Evolutionary conservation across 2,113 vertebrate species (phyloP).

Genomic region (Brienomyrus brachyistius): DNA sequence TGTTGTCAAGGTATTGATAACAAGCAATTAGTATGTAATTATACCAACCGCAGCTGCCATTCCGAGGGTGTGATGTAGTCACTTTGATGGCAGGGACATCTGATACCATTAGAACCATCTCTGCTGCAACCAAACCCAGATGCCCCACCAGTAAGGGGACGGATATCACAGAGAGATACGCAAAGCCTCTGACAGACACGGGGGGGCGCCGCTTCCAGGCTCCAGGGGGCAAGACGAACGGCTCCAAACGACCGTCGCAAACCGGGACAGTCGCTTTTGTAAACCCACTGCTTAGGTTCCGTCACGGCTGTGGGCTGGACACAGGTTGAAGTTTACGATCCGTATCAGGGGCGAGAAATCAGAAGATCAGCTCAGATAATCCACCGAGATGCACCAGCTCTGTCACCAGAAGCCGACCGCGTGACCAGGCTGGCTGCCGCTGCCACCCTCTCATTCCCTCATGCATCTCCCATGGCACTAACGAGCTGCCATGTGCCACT

Average conservation of each 20-base stretch:
- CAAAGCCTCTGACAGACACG: background rate
- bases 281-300: background rate
- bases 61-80: slow-evolving; percentile 56
- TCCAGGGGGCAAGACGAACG: background rate
- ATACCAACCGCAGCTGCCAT: slow-evolving; percentile 62
- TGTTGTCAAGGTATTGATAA: slow-evolving; percentile 62
- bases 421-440: background rate
- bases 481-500: background rate
- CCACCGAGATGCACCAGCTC: background rate
- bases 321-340: background rate
- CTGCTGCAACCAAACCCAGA: background rate
- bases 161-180: background rate
- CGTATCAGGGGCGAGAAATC: background rate
- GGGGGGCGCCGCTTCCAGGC: background rate
- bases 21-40: slow-evolving; percentile 46
- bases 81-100: slow-evolving; percentile 29
- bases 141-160: background rate
- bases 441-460: background rate
- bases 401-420: background rate
- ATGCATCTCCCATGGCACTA: background rate
- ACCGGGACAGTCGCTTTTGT: background rate
- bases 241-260: background rate
- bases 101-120: background rate
- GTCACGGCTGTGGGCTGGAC: background rate
- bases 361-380: background rate